Conservation (phyloP, 64 coral and sea anemone species). For the Montipora sp. region DNA sequence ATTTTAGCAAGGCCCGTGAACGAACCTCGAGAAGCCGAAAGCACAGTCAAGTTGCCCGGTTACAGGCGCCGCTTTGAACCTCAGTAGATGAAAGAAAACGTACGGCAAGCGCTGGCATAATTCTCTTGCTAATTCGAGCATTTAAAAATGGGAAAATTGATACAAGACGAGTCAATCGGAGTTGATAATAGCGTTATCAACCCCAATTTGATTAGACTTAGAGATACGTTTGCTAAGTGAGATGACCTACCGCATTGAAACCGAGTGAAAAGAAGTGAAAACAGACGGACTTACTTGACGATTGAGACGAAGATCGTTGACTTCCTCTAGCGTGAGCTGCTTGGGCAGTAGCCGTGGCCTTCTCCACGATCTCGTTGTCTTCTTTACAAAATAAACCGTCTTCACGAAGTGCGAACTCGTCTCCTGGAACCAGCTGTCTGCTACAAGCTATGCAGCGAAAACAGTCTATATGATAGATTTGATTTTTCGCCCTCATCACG, state of each 20-base stretch:
- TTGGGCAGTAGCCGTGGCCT: constrained; percentile 91
- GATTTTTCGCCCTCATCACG: constrained; percentile 95
- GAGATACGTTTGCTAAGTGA: constrained; percentile 76
- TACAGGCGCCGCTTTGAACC: constrained; percentile 6
- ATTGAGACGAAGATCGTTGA: constrained; percentile 66
- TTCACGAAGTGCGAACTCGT: constrained; percentile 93
- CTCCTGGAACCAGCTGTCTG: constrained; percentile 91
- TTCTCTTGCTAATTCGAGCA: constrained; percentile 1
- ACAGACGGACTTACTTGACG: constrained; percentile 83
- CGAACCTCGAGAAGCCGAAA: background rate
- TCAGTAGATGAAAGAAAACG: background rate
- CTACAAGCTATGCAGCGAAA: constrained; percentile 99
- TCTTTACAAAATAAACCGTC: constrained; percentile 98
- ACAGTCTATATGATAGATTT: constrained; percentile 99
- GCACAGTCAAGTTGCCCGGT: background rate
- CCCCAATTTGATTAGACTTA: constrained; percentile 93
- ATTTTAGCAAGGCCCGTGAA: background rate
- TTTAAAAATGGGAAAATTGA: constrained; percentile 64
- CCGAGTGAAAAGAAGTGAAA: constrained; percentile 4
- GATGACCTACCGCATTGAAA: constrained; percentile 95
- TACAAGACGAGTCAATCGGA: constrained; percentile 73
- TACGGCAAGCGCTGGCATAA: background rate
- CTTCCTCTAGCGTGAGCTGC: constrained; percentile 78
- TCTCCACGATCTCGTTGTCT: constrained; percentile 98
- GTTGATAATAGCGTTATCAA: constrained; percentile 97